A percentile compares a stretch with the other conserved stretches of the same genome.
These are phyloP conservation scores for Brachionus angularis DNA, from an alignment of 1,140 invertebrate species.

Conservation along the genomic window DNA sequence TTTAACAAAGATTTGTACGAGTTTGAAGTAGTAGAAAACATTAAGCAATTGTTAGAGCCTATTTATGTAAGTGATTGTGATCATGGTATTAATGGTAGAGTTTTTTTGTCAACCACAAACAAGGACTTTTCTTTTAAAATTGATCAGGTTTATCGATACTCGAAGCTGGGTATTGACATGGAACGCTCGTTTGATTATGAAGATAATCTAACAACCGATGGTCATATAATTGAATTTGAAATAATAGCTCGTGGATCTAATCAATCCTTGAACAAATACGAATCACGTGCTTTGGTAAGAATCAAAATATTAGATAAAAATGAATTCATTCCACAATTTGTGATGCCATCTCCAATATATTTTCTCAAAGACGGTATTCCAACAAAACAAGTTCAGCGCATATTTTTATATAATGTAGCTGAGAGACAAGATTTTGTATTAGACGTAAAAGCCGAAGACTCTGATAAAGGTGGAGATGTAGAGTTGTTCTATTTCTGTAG, in stretches of 20 bases:
- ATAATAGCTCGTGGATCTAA: conserved; percentile 16
- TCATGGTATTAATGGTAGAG: conserved; percentile 18
- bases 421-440: conserved; percentile 34
- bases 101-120: conserved; percentile 4
- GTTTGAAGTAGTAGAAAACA: conserved; percentile 39
- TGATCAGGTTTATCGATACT: conserved; percentile 23
- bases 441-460: conserved; percentile 25
- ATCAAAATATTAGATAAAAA: conserved; percentile 34
- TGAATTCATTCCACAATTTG: conserved; percentile 25
- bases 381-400: conserved; percentile 6
- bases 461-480: conserved; percentile 12
- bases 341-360: conserved; percentile 10
- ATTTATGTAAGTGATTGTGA: conserved; percentile 43
- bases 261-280: conserved; percentile 24
- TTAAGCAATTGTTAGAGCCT: conserved; percentile 26
- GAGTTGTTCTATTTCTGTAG: conserved; percentile 15
- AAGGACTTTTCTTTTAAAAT: conserved; percentile 19
- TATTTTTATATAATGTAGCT: conserved; percentile 19
- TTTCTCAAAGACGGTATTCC: conserved; percentile 37
- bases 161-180: conserved; percentile 22
- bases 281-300: conserved; percentile 9
- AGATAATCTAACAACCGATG: neutral
- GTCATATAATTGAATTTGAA: conserved; percentile 40
- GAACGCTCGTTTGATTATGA: conserved; percentile 18
- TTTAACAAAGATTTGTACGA: conserved; percentile 24